Evolutionary conservation across 1,140 invertebrate species (phyloP), one percentile per base, ranked within the genome.

Genomic region (Aporrectodea caliginosa): DNA sequence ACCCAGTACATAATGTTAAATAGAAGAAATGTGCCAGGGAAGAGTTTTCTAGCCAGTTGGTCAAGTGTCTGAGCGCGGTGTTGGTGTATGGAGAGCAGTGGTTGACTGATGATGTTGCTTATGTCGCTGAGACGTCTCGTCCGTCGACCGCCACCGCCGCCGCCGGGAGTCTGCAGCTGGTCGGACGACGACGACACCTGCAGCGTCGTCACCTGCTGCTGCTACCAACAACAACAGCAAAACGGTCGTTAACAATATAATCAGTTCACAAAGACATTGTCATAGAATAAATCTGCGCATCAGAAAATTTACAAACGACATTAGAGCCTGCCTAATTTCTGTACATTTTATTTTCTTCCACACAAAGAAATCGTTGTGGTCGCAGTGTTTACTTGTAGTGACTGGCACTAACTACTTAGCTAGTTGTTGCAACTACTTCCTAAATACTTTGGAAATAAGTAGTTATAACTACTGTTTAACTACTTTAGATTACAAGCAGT

Each of bases 1-100:
- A 43, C 43, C 75, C 75, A 76, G 35, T 76, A 76, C 22, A 76
- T 68, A n/a, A 76, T n/a, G 43, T 76, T 76, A 35, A 76, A 76
- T 68, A 76, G 16, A 2, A 76, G 29, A 76, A 76, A 76, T 1
- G 75, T 76, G 32, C 34, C 2, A 35, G 75, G 75, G 31, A 76
- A 76, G 34, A 76, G 22, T n/a, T 29, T 35, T 35, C 75, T 35
- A 58, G 75, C 34, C 27, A 76, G n/a, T 58, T 76, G 34, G 35
- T 76, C 75, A 29, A 76, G 27, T 58, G 33, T 76, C 43, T 76
- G 75, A 43, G 75, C 75, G 2, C 75, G 33, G n/a, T n/a, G 75
- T 58, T 76, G 75, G 34, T 76, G 32, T 12, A 58, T 58, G 6
- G 43, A 58, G 6, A 12, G 43, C 43, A 58, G 43, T 58, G 43